These are phyloP conservation scores for Hemiscyllium ocellatum DNA, from an alignment of 2,113 vertebrate genomes.

Conservation along the genomic window DNA sequence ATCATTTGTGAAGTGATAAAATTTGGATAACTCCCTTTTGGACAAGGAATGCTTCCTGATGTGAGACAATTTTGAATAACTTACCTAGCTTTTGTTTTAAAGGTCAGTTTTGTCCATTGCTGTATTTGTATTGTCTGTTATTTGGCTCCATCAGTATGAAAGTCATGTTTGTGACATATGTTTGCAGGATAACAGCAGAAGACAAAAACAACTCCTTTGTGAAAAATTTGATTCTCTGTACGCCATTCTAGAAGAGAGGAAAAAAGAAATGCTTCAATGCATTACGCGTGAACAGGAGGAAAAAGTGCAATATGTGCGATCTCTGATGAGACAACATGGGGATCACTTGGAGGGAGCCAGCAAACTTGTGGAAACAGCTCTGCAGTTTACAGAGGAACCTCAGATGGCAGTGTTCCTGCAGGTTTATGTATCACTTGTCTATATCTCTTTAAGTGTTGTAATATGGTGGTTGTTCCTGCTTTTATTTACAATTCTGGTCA, in stretches of 20 bases:
- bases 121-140: background rate
- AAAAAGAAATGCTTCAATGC: conserved; percentile 70
- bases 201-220: conserved; percentile 69
- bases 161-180: no score
- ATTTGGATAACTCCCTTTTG: background rate
- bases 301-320: conserved; percentile 62
- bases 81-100: background rate
- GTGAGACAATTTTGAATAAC: background rate
- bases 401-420: conserved; percentile 79
- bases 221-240: conserved; percentile 63
- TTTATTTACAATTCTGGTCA: background rate
- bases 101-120: background rate
- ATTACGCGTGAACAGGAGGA: conserved; percentile 69
- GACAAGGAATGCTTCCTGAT: background rate
- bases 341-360: conserved; percentile 74
- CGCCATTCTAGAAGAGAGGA: conserved; percentile 74
- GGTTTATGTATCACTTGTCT: conserved; percentile 49
- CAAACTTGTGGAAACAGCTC: conserved; percentile 71
- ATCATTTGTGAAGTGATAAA: background rate
- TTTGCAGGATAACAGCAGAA: conserved; percentile 66
- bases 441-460: background rate
- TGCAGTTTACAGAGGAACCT: conserved; percentile 76
- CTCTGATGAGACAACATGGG: conserved; percentile 68
- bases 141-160: background rate
- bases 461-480: conserved; percentile 23